Evolutionary conservation across 2,113 vertebrate species (phyloP), one percentile per base, ranked within the genome.

Genomic region (Colossoma macropomum): DNA sequence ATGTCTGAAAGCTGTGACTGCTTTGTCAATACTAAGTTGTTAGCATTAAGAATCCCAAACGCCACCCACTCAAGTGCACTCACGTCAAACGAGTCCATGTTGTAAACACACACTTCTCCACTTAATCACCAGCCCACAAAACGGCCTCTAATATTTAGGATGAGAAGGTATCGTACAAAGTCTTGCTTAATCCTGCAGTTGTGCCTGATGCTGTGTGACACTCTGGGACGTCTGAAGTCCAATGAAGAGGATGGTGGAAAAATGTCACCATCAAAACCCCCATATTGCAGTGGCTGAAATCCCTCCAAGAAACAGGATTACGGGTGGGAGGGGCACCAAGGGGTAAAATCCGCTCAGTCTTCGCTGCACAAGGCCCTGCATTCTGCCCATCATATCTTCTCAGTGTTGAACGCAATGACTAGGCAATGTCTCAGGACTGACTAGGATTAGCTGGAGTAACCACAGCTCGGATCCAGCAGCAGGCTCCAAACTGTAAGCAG

Each of bases 271-370:
- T 54, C 23, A 45, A 21, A 77, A 71, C 12, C 23, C 32, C 81
- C 65, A 74, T 66, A 69, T 48, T 66, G 56, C 79, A 60, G 32
- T 68, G 77, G 45, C 82, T 59, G 65, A 89, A 90, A 91, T 79
- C 69, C 74, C 73, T 90, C 87, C 81, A 90, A 88, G 82, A 88
- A 81, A 75, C 15, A n/a, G 89, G 86, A 89, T 91, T 88, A 87
- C 63, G 86, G 69, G 63, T 12, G 70, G 78, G 48, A 81, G 81
- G 74, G 86, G 45, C 16, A 69, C 19, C 30, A 69, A 83, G 56
- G 63, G 60, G 25, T 34, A 77, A 88, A 89, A 89, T 91, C 84
- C 84, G 90, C 74, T 86, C 89, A 76, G 75, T 78, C 85, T 79
- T 83, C 56, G 9, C 28, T 63, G 70, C 32, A 23, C 34, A 85